Conservation (phyloP, 2,113 vertebrate species). For the Typhlomys cinereus region DNA sequence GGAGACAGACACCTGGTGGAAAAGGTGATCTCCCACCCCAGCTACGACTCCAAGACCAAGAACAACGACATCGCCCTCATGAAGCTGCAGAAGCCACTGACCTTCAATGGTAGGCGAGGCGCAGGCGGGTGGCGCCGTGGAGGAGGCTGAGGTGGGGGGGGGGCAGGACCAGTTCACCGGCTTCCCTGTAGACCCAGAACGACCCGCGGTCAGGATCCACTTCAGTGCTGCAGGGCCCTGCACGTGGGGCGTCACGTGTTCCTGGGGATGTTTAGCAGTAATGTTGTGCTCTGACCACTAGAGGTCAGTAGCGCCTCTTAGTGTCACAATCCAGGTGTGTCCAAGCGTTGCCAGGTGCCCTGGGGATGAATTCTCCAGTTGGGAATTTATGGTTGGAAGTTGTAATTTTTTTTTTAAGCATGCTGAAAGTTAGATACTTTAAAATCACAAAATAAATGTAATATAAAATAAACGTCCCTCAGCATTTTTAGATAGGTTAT, state of each 20-base stretch:
- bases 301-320: background rate
- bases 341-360: fast-evolving
- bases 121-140: too few species aligned
- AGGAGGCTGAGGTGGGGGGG: too few species aligned
- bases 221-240: fast-evolving
- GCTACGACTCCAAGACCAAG: slow-evolving; percentile 84
- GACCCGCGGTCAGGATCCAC: background rate
- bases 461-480: too few species aligned
- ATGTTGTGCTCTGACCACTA: background rate
- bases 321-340: background rate
- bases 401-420: too few species aligned
- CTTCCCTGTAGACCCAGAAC: background rate
- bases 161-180: background rate
- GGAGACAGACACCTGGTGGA: slow-evolving; percentile 56
- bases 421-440: too few species aligned
- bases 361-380: background rate
- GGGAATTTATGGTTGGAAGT: background rate
- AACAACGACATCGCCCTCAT: slow-evolving; percentile 87
- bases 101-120: slow-evolving; percentile 74
- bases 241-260: too few species aligned
- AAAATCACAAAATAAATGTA: too few species aligned
- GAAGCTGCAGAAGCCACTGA: slow-evolving; percentile 82
- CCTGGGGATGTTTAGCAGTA: fast-evolving
- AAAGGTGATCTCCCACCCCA: slow-evolving; percentile 83
- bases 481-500: too few species aligned